These are phyloP conservation scores for Colletes gigas DNA, from an alignment of 1,140 invertebrate species.

Conservation along the genomic window DNA sequence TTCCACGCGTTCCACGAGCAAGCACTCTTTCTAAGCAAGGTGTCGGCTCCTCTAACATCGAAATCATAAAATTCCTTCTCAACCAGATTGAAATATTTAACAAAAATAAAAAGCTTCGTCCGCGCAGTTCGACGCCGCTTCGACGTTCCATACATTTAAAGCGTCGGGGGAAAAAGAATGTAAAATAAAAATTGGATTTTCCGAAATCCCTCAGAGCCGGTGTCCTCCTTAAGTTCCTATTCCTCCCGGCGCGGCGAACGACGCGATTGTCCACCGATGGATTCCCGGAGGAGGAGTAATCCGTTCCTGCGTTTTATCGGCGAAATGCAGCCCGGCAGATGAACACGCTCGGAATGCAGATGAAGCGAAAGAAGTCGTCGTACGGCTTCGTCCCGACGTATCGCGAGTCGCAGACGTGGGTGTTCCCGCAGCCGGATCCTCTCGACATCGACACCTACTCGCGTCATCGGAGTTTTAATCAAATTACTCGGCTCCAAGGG, in stretches of 20 bases:
- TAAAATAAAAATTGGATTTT: no score
- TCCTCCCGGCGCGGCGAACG: not conserved
- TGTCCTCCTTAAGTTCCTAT: not conserved
- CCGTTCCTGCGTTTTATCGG: not conserved
- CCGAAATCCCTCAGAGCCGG: no score
- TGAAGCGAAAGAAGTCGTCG: constrained; percentile 26
- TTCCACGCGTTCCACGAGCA: no score
- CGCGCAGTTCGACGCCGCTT: no score
- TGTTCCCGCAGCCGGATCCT: constrained; percentile 19
- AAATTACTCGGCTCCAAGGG: constrained; percentile 56
- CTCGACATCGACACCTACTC: constrained; percentile 58
- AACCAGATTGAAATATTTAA: no score
- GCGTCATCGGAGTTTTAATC: constrained; percentile 64
- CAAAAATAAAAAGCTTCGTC: no score
- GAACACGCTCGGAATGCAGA: constrained; percentile 20
- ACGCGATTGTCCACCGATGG: not conserved
- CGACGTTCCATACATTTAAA: no score
- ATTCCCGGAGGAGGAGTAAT: not conserved
- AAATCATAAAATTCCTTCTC: no score
- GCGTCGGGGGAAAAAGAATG: no score
- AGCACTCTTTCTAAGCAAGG: no score
- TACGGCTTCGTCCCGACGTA: constrained; percentile 18
- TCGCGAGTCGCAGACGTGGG: constrained; percentile 8
- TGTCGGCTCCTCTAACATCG: no score
- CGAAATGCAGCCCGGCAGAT: not conserved